These are phyloP conservation scores for Perizoma flavofasciatum DNA, from an alignment of 2,888 invertebrate genomes.

Conservation along the genomic window DNA sequence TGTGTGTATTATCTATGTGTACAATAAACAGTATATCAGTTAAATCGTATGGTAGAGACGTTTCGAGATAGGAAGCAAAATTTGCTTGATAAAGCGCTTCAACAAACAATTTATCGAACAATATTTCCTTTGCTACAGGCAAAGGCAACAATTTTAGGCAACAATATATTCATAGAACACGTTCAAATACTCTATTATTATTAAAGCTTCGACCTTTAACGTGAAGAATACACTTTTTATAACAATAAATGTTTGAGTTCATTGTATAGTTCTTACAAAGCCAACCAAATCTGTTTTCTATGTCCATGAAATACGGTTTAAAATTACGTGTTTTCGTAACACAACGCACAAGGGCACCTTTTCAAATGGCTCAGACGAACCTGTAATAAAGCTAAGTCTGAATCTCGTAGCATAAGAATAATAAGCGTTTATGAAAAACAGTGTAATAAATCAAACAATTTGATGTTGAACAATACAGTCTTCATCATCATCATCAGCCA, in stretches of 20 bases:
- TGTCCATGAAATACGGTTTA: slow-evolving; percentile 12
- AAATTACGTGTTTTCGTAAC: slow-evolving; percentile 5
- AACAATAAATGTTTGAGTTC: slow-evolving; percentile 40
- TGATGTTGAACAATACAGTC: background rate
- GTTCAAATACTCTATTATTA: slow-evolving; percentile 30
- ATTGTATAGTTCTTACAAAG: slow-evolving; percentile 29
- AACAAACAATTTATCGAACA: too few relatives aligned
- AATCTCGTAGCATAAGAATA: slow-evolving; percentile 17
- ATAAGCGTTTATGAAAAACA: slow-evolving; percentile 12
- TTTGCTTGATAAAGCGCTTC: too few relatives aligned
- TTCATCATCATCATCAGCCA: background rate
- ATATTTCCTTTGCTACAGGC: background rate
- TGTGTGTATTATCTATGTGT: too few relatives aligned
- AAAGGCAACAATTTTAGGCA: slow-evolving; percentile 19
- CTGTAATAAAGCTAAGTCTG: slow-evolving; percentile 24
- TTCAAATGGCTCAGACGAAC: slow-evolving; percentile 26
- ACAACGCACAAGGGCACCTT: slow-evolving; percentile 26
- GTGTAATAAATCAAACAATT: background rate
- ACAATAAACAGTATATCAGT: too few relatives aligned
- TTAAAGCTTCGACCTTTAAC: slow-evolving; percentile 39
- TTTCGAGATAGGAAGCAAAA: too few relatives aligned
- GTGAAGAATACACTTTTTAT: slow-evolving; percentile 39
- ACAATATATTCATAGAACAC: slow-evolving; percentile 29
- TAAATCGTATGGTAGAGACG: too few relatives aligned
- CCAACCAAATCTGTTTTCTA: slow-evolving; percentile 13